Evolutionary conservation across 1,140 invertebrate genomes (phyloP).

Genomic region (Mizuhopecten yessoensis): DNA sequence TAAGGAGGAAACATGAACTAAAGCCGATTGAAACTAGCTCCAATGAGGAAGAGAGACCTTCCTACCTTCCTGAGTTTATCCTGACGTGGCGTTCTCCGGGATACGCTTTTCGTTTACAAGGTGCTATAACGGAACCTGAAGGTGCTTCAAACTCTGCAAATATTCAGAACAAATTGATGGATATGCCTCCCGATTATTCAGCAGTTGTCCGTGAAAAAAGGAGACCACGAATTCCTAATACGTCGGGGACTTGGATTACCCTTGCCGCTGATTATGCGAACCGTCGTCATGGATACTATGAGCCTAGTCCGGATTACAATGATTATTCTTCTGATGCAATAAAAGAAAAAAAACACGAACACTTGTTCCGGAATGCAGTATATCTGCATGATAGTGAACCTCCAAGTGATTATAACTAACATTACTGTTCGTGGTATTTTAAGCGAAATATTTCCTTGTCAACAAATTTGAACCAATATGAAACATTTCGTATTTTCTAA

Average conservation of each 20-base stretch:
- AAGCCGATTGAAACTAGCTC: neutral
- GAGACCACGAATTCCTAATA: neutral
- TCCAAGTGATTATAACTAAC: too few relatives aligned
- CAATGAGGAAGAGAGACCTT: neutral
- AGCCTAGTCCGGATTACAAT: neutral
- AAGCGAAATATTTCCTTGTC: too few relatives aligned
- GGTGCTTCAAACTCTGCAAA: too few relatives aligned
- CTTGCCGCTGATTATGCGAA: neutral
- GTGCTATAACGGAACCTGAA: neutral
- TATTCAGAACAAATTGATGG: neutral
- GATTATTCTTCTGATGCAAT: neutral
- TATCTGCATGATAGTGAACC: too few relatives aligned
- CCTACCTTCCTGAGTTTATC: neutral
- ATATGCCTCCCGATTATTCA: neutral
- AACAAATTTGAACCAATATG: too few relatives aligned
- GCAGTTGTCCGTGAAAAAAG: neutral
- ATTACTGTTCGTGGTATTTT: too few relatives aligned
- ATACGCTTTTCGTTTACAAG: neutral
- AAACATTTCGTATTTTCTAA: too few relatives aligned
- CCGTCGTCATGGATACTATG: neutral
- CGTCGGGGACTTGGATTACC: neutral
- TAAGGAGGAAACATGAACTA: neutral
- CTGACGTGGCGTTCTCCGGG: neutral
- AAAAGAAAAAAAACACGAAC: neutral
- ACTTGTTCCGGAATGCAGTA: too few relatives aligned